A percentile compares a stretch with the other conserved stretches of the same genome.
Evolutionary conservation across 2,797 vertebrate species (phyloP).

Genomic region (Semotilus atromaculatus): DNA sequence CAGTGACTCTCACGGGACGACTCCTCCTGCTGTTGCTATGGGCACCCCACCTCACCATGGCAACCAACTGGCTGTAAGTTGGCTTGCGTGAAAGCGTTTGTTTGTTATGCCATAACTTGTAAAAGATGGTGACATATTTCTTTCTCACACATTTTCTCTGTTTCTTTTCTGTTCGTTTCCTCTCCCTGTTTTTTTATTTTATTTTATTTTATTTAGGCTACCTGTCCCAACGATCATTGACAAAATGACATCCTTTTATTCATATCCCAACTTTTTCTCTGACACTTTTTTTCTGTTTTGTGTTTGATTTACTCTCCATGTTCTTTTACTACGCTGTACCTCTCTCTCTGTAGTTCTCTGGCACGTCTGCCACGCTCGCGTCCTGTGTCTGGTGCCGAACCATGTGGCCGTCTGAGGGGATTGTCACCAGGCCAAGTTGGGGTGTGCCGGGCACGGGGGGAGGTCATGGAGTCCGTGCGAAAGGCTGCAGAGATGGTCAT

Average conservation of each 20-base stretch:
- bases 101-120: constrained; percentile 84
- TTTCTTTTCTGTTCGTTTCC: constrained; percentile 61
- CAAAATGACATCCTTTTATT: background rate
- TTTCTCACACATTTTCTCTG: constrained; percentile 76
- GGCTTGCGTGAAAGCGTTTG: constrained; percentile 73
- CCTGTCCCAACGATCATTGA: background rate
- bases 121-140: constrained; percentile 81
- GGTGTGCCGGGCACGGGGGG: constrained; percentile 76
- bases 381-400: constrained; percentile 71
- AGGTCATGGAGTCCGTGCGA: constrained; percentile 83
- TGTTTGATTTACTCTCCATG: background rate
- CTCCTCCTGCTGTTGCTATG: constrained; percentile 89
- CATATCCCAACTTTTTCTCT: background rate
- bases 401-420: constrained; percentile 77
- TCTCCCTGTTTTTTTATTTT: constrained; percentile 8
- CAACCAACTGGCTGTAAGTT: constrained; percentile 89
- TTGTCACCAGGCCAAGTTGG: constrained; percentile 80
- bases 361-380: constrained; percentile 79
- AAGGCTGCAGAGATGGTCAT: constrained; percentile 79
- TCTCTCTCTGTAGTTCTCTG: constrained; percentile 72
- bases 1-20: constrained; percentile 84
- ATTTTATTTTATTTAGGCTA: background rate
- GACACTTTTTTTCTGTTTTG: constrained; percentile 18
- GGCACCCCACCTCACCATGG: constrained; percentile 83
- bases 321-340: constrained; percentile 6